Percentiles rank a stretch among this genome's conserved stretches.
phyloP scores from a whole-genome alignment of 2,113 vertebrate genomes.

The Pantherophis guttatus region DNA sequence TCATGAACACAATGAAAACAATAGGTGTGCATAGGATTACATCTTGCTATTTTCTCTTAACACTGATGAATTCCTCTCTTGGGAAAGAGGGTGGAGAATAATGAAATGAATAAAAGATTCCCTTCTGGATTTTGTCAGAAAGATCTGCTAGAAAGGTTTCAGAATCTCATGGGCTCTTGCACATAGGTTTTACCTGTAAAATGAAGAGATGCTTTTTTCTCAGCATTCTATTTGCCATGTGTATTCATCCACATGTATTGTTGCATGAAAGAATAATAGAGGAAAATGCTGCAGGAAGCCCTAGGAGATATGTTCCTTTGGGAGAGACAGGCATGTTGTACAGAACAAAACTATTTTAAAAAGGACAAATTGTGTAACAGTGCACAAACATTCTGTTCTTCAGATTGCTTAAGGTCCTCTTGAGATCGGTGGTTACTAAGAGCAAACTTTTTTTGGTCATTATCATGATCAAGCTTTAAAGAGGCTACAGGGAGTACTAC shows the following conservation, averaged over 20 bases:
- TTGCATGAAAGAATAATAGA: slow-evolving; percentile 25
- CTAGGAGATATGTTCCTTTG: slow-evolving; percentile 9
- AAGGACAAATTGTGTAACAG: slow-evolving; percentile 11
- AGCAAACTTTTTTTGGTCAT: slow-evolving; percentile 16
- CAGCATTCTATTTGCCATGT: neutral
- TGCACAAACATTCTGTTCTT: slow-evolving; percentile 8
- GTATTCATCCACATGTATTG: slow-evolving; percentile 11
- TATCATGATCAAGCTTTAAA: slow-evolving; percentile 21
- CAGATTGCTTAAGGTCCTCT: neutral
- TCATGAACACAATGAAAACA: neutral
- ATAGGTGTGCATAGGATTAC: neutral
- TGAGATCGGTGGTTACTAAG: slow-evolving; percentile 19
- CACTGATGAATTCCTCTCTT: neutral
- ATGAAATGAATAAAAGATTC: neutral
- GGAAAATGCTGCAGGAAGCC: neutral
- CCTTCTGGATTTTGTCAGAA: neutral
- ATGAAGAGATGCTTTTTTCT: neutral
- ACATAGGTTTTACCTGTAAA: neutral
- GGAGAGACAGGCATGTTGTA: slow-evolving; percentile 4
- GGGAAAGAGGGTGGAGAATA: neutral
- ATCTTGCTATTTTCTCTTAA: neutral
- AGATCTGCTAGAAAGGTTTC: neutral
- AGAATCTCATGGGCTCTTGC: neutral
- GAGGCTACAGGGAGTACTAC: neutral
- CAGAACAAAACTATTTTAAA: slow-evolving; percentile 1